Evolutionary conservation across 1,140 invertebrate genomes (phyloP).

Genomic region (Drosophila santomea): DNA sequence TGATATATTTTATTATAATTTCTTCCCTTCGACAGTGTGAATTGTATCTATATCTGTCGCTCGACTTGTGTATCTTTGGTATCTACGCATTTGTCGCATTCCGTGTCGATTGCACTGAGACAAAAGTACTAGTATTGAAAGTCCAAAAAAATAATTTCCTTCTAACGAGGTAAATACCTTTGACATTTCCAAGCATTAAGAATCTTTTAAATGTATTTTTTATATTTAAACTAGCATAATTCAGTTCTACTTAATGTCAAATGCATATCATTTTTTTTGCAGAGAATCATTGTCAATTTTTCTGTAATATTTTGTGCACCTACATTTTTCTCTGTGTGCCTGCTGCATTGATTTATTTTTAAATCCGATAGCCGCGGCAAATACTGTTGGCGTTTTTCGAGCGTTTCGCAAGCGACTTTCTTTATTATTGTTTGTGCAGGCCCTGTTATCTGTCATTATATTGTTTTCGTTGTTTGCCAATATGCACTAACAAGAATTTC

Average conservation of each 20-base stretch:
- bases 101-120: constrained; percentile 29
- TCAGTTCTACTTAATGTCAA: too few species aligned
- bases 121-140: neutral
- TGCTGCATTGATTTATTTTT: constrained; percentile 77
- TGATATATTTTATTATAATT: constrained; percentile 84
- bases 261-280: too few species aligned
- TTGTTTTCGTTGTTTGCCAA: constrained; percentile 46
- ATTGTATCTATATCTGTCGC: constrained; percentile 35
- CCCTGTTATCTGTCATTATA: constrained; percentile 18
- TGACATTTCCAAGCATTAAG: too few species aligned
- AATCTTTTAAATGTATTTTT: too few species aligned
- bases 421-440: constrained; percentile 12
- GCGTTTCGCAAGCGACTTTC: constrained; percentile 34
- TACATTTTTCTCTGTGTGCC: neutral
- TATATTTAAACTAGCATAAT: too few species aligned
- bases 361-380: constrained; percentile 65
- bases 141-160: too few species aligned
- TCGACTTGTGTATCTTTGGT: constrained; percentile 16
- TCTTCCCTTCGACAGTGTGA: constrained; percentile 31
- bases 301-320: neutral
- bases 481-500: constrained; percentile 40
- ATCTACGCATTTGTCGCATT: constrained; percentile 57
- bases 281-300: too few species aligned
- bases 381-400: constrained; percentile 38
- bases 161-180: too few species aligned